phyloP scores from a whole-genome alignment of 2,888 invertebrate species.

The Hydropsyche betteni region DNA sequence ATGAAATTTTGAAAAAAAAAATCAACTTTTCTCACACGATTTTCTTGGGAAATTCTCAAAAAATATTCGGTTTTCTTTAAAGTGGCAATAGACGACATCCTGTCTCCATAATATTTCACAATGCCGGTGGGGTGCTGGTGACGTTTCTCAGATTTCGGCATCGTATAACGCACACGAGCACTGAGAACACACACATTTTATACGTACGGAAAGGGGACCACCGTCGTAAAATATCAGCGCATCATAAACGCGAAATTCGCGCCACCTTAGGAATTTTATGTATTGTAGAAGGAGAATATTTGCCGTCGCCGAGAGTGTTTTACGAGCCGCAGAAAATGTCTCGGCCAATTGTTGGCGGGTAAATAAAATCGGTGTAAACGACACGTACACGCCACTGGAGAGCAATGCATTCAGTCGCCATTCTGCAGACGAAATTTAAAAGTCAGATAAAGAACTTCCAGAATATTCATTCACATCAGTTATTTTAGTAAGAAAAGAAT shows the following conservation, averaged over 20 bases:
- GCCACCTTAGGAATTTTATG: slow-evolving; percentile 5
- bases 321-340: slow-evolving; percentile 39
- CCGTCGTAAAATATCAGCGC: slow-evolving; percentile 22
- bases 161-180: no score
- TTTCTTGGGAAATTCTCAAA: no score
- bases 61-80: no score
- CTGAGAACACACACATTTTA: no score
- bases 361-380: slow-evolving; percentile 47
- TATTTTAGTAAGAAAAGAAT: no score
- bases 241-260: slow-evolving; percentile 18
- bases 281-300: not conserved
- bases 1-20: no score
- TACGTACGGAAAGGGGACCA: not conserved
- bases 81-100: slow-evolving; percentile 12
- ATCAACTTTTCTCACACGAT: no score
- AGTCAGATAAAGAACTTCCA: no score
- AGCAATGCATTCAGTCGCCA: no score
- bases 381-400: no score
- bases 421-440: no score
- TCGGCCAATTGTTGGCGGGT: slow-evolving; percentile 41
- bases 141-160: slow-evolving; percentile 14
- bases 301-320: slow-evolving; percentile 36
- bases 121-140: not conserved
- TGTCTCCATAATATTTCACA: slow-evolving; percentile 22
- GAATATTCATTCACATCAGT: no score